phyloP scores from a whole-genome alignment of 1,140 invertebrate genomes.

The Drosophila neocordata region DNA sequence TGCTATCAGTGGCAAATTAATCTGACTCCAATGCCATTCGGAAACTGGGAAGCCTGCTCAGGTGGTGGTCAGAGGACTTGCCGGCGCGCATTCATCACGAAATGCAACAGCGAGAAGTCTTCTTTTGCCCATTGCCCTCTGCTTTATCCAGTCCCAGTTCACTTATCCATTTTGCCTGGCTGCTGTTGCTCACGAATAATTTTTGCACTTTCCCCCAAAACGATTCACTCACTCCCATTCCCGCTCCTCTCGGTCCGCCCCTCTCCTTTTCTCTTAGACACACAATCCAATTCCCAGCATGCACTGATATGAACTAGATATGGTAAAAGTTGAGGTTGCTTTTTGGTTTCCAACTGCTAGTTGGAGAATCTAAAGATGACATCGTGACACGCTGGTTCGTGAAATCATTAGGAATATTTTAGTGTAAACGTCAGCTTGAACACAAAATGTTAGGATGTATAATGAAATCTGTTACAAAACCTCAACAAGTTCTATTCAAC shows the following conservation, averaged over 20 bases:
- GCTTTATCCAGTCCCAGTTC: constrained; percentile 58
- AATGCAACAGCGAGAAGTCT: constrained; percentile 42
- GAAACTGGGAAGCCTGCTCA: constrained; percentile 36
- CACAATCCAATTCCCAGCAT: constrained; percentile 49
- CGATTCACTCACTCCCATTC: not conserved
- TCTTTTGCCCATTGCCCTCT: constrained; percentile 15
- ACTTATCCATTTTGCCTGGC: constrained; percentile 64
- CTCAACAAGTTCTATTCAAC: no score
- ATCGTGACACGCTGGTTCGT: not conserved
- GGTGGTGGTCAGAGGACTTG: constrained; percentile 28
- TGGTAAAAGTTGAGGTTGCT: constrained; percentile 15
- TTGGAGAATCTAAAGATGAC: constrained; percentile 4
- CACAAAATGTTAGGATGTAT: no score
- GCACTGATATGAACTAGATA: constrained; percentile 19
- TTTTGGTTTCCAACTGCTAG: constrained; percentile 8
- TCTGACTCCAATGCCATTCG: constrained; percentile 51
- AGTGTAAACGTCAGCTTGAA: no score
- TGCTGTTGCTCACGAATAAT: constrained; percentile 47
- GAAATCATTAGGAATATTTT: not conserved
- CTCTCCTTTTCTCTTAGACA: not conserved
- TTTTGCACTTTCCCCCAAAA: constrained; percentile 39
- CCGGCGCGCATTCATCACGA: constrained; percentile 62
- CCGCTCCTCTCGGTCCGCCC: not conserved
- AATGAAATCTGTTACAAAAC: no score
- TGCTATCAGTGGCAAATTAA: constrained; percentile 61